Percentiles rank a stretch among this genome's conserved stretches.
These are phyloP conservation scores for Crambe crambe DNA, from an alignment of 37 sponge, comb jelly and placozoan species.

Conservation along the genomic window DNA sequence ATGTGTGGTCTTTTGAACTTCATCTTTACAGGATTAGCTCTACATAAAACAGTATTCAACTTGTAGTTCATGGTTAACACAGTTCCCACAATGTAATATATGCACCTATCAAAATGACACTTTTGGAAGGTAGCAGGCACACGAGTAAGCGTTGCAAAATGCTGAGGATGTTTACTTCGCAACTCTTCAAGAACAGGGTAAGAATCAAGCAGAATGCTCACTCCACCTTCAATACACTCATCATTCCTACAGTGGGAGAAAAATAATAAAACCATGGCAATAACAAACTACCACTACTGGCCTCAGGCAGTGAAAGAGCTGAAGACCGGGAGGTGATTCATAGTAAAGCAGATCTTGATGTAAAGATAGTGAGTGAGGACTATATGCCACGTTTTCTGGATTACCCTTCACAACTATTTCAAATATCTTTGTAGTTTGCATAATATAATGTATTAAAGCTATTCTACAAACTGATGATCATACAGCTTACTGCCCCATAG, in stretches of 20 bases:
- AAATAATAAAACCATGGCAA: no score
- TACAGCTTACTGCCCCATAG: conserved; percentile 31
- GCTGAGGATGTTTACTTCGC: conserved; percentile 23
- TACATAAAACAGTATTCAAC: background rate
- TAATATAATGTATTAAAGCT: background rate
- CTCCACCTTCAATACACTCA: conserved; percentile 65
- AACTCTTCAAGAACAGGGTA: conserved; percentile 50
- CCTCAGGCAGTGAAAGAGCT: conserved; percentile 66
- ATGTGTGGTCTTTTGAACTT: conserved; percentile 58
- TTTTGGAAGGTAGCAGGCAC: conserved; percentile 77
- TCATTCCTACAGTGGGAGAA: conserved; percentile 42
- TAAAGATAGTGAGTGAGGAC: background rate
- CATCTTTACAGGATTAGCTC: conserved; percentile 45
- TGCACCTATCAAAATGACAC: conserved; percentile 55
- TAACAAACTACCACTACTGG: background rate
- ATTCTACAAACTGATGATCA: background rate
- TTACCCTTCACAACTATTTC: conserved; percentile 32
- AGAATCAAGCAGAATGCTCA: conserved; percentile 49
- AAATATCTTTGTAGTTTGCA: no score
- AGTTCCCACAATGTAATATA: background rate
- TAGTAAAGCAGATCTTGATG: conserved; percentile 71
- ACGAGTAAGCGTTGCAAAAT: conserved; percentile 50
- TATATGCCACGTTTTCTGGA: conserved; percentile 70
- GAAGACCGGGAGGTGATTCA: conserved; percentile 76
- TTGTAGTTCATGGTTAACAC: background rate